Evolutionary conservation across 2,797 vertebrate species (phyloP), one percentile per base, ranked within the genome.

Genomic region (Cheirogaleus major): DNA sequence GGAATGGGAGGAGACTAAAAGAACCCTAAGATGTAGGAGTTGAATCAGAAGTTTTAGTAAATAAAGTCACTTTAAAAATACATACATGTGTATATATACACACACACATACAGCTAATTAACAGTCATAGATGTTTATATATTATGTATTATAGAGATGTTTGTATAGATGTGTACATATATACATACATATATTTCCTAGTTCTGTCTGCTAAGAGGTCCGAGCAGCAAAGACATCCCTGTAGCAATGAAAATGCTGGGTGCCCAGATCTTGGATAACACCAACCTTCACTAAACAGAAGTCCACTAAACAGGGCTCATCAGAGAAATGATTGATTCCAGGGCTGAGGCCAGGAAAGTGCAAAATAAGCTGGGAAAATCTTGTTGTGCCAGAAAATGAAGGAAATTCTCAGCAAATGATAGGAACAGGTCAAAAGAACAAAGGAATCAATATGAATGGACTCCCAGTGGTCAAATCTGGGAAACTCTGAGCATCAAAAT

Each of bases 341-440:
- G 41, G 38, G 81, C 17, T 63, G 7, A 70, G 22, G 32, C 45
- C 65, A 12, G 61, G 22, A 81, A 92, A 35, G 18, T 13, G 2
- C 45, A 92, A 73, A 88, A 38, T 43, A 91, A 83, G 48, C 52
- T 57, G n/a, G 30, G 43, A 76, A 93, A 69, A 89, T 55, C 32
- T 81, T 87, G 6, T 52, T 55, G 23, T 89, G 17, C 73, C 70
- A 70, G 32, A 93, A 93, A 81, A 85, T 8, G 63, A 78, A 86
- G 61, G 22, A 88, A 91, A 93, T 69, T 73, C 57, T 86, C 75
- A n/a, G 85, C n/a, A 80, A 96, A 91, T n/a, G 23, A 57, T 0
- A 75, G 25, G 8, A 86, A 67, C 35, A 43, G 6, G 20, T 82
- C 41, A 72, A 88, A 91, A 85, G 59, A 95, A 55, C 14, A 69